Evolutionary conservation across 1,140 invertebrate genomes (phyloP).

Genomic region (Drosophila tropicalis): DNA sequence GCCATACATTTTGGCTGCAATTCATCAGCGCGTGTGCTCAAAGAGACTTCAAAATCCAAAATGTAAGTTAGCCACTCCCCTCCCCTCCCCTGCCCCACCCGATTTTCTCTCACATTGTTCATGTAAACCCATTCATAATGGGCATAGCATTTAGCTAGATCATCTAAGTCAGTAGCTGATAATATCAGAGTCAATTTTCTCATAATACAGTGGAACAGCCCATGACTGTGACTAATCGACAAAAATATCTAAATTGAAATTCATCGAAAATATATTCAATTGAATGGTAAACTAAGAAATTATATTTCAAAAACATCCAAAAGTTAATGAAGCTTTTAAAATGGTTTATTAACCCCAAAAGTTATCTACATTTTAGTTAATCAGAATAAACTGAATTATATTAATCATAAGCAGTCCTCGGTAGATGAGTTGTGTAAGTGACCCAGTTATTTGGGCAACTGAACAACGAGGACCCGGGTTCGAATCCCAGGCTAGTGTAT

Average conservation of each 20-base stretch:
- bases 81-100: slow-evolving; percentile 55
- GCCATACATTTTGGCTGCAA: slow-evolving; percentile 47
- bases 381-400: too few species aligned
- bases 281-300: neutral
- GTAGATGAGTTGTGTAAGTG: too few species aligned
- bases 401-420: too few species aligned
- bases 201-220: slow-evolving; percentile 35
- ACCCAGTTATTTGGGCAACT: too few species aligned
- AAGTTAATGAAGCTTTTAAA: neutral
- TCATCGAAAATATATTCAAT: neutral
- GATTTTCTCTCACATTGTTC: neutral
- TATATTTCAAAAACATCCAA: neutral
- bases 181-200: slow-evolving; percentile 27
- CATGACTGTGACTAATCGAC: slow-evolving; percentile 17
- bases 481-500: too few species aligned
- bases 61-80: slow-evolving; percentile 10
- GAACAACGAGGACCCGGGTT: too few species aligned
- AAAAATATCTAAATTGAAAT: neutral
- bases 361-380: too few species aligned
- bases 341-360: too few species aligned
- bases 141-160: slow-evolving; percentile 11
- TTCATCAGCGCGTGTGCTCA: slow-evolving; percentile 62
- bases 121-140: neutral
- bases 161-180: slow-evolving; percentile 37
- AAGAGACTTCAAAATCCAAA: slow-evolving; percentile 23